phyloP scores from a whole-genome alignment of 2,888 invertebrate genomes.

The Leuctra nigra region DNA sequence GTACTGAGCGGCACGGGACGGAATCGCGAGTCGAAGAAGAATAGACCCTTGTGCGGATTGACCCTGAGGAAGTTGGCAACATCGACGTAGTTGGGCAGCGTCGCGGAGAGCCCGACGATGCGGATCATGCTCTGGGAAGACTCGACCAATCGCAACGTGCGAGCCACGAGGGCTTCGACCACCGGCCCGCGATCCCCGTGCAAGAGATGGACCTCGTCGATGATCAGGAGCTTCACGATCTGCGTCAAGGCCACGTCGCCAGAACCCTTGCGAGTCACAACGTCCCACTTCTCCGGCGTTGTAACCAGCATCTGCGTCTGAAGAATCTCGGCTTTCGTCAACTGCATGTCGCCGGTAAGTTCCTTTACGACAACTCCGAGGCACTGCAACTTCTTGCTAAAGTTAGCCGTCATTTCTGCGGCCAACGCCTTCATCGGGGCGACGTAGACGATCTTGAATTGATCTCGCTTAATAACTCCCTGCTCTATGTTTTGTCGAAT shows the following conservation, averaged over 20 bases:
- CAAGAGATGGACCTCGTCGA: slow-evolving; percentile 94
- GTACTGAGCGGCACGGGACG: slow-evolving; percentile 92
- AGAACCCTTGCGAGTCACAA: slow-evolving; percentile 91
- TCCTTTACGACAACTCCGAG: slow-evolving; percentile 83
- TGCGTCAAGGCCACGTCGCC: slow-evolving; percentile 85
- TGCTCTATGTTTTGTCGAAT: slow-evolving; percentile 74
- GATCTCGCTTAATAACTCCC: slow-evolving; percentile 77
- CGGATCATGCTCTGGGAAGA: slow-evolving; percentile 91
- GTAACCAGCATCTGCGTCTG: slow-evolving; percentile 97
- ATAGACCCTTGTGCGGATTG: slow-evolving; percentile 82
- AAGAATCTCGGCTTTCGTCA: slow-evolving; percentile 88
- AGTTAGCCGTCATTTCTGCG: slow-evolving; percentile 96
- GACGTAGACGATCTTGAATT: slow-evolving; percentile 97
- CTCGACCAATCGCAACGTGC: slow-evolving; percentile 87
- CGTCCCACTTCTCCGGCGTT: slow-evolving; percentile 99
- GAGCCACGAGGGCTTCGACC: slow-evolving; percentile 92
- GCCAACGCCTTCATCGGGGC: slow-evolving; percentile 99
- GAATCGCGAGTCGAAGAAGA: slow-evolving; percentile 90
- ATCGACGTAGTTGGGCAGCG: slow-evolving; percentile 95
- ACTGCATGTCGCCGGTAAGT: slow-evolving; percentile 96
- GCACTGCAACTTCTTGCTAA: slow-evolving; percentile 67
- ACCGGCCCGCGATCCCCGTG: slow-evolving; percentile 97
- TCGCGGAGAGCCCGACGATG: slow-evolving; percentile 95
- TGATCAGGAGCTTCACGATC: slow-evolving; percentile 87
- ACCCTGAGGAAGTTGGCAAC: slow-evolving; percentile 92